These are phyloP conservation scores for Eretmocerus hayati DNA, from an alignment of 2,888 invertebrate genomes.

Conservation along the genomic window DNA sequence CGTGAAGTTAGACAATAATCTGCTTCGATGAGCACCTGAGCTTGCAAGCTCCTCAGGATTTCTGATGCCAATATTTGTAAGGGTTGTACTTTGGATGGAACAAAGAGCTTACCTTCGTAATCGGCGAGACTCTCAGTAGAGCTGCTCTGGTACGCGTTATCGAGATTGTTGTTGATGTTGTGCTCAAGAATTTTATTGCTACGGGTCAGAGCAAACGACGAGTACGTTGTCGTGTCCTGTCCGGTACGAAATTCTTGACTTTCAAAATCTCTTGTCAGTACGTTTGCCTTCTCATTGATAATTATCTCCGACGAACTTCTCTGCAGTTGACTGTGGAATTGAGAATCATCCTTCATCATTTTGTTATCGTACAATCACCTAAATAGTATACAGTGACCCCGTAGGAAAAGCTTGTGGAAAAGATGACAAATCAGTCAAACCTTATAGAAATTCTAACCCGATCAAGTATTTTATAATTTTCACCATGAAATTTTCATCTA, in stretches of 20 bases:
- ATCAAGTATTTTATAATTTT: not conserved
- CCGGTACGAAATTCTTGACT: constrained; percentile 35
- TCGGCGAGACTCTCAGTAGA: constrained; percentile 53
- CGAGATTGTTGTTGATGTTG: constrained; percentile 36
- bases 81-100: not conserved
- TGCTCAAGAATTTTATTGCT: constrained; percentile 29
- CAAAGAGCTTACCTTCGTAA: constrained; percentile 47
- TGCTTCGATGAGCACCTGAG: too few species aligned
- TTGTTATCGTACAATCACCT: not conserved
- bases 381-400: not conserved
- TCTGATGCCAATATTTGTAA: too few species aligned
- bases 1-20: too few species aligned
- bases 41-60: too few species aligned
- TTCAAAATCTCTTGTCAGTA: constrained; percentile 23
- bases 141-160: constrained; percentile 37
- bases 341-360: not conserved
- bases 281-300: constrained; percentile 15
- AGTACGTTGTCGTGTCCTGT: constrained; percentile 39
- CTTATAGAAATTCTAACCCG: not conserved
- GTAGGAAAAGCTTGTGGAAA: too few species aligned
- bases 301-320: constrained; percentile 33
- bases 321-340: constrained; percentile 33
- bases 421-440: not conserved
- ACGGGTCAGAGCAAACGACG: constrained; percentile 36
- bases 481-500: not conserved